phyloP scores from a whole-genome alignment of 1,140 invertebrate genomes.

The Bombus picipes region DNA sequence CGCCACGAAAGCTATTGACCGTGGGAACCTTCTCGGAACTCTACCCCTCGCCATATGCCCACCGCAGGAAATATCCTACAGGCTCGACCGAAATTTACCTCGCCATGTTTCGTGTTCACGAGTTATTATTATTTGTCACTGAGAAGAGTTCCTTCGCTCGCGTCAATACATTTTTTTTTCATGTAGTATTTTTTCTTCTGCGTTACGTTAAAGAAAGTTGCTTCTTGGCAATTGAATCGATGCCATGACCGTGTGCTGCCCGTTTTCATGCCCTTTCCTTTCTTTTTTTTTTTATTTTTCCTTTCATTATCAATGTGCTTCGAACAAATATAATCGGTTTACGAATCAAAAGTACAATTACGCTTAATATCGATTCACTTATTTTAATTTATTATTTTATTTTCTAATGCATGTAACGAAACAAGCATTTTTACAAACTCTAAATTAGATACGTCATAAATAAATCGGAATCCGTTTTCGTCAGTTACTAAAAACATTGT shows the following conservation, averaged over 20 bases:
- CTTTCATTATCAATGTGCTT: neutral
- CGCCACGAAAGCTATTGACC: constrained; percentile 80
- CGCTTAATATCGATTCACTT: too few species aligned
- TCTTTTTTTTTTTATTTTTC: neutral
- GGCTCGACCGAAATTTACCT: constrained; percentile 59
- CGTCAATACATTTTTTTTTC: neutral
- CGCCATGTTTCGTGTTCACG: constrained; percentile 27
- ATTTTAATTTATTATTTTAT: neutral
- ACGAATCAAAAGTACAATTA: too few species aligned
- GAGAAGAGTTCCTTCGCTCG: neutral
- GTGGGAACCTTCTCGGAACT: constrained; percentile 82
- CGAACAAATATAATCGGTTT: neutral
- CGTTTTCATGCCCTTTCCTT: neutral
- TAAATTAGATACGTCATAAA: neutral
- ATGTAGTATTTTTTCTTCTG: neutral
- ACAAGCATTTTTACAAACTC: neutral
- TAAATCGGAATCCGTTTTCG: neutral
- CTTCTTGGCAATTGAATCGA: neutral
- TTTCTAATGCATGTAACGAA: neutral
- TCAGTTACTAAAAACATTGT: neutral
- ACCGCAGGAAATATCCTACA: constrained; percentile 76
- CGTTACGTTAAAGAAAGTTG: neutral
- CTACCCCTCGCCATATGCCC: constrained; percentile 79
- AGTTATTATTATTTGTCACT: constrained; percentile 54
- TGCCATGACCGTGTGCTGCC: neutral